Evolutionary conservation across 2,797 vertebrate species (phyloP).

Genomic region (Enoplosus armatus): DNA sequence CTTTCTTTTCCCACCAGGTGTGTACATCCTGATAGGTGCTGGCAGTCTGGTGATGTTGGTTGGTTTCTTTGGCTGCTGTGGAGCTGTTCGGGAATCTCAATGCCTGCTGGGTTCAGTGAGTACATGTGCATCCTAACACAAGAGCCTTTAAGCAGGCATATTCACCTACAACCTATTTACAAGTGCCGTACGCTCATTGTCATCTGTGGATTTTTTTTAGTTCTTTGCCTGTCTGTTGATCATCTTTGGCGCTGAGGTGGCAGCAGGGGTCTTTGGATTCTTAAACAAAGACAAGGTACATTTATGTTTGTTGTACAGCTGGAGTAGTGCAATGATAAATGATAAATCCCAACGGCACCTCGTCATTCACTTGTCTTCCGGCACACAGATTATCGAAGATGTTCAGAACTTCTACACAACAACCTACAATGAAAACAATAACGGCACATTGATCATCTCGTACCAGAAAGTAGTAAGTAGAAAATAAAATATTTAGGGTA

Average conservation of each 20-base stretch:
- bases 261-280: slow-evolving; percentile 96
- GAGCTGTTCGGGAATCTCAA: slow-evolving; percentile 95
- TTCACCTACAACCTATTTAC: background rate
- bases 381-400: slow-evolving; percentile 90
- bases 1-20: slow-evolving; percentile 80
- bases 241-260: slow-evolving; percentile 96
- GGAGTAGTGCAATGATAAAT: background rate
- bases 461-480: slow-evolving; percentile 90
- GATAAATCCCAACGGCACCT: background rate
- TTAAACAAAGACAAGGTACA: slow-evolving; percentile 92
- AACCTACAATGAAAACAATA: slow-evolving; percentile 77
- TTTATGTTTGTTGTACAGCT: background rate
- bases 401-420: slow-evolving; percentile 90
- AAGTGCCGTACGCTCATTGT: background rate
- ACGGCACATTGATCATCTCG: slow-evolving; percentile 80
- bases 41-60: slow-evolving; percentile 94
- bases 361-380: background rate
- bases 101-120: slow-evolving; percentile 96
- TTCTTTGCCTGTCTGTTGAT: slow-evolving; percentile 96
- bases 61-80: slow-evolving; percentile 97
- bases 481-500: background rate
- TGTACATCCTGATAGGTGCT: slow-evolving; percentile 94
- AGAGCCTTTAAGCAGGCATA: background rate
- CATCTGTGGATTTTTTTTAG: slow-evolving; percentile 71
- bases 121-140: slow-evolving; percentile 32